These are phyloP conservation scores for Hedya salicella DNA, from an alignment of 2,888 invertebrate genomes.

Conservation along the genomic window DNA sequence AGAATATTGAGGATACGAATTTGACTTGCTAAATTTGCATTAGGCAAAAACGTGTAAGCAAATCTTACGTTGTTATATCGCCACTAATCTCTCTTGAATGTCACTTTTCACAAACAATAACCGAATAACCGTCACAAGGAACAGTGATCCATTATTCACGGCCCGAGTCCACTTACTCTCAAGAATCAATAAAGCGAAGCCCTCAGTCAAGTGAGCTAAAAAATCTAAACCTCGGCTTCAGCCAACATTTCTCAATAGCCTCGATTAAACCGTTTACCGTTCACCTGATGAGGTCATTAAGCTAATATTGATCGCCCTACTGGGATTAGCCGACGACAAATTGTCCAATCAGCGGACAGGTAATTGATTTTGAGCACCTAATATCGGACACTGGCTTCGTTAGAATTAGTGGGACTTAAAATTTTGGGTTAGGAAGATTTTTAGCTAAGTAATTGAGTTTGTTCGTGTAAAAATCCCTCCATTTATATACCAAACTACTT, in stretches of 20 bases:
- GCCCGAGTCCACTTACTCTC: not conserved
- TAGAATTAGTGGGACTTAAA: conserved; percentile 52
- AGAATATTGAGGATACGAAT: no score
- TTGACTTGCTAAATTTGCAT: no score
- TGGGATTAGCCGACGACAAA: conserved; percentile 83
- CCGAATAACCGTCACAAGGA: conserved; percentile 15
- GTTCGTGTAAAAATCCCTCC: not conserved
- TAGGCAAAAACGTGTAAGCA: no score
- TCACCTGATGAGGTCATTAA: conserved; percentile 78
- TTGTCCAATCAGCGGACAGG: conserved; percentile 84
- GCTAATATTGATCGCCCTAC: conserved; percentile 71
- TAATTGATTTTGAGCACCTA: conserved; percentile 85
- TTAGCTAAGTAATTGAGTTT: conserved; percentile 7
- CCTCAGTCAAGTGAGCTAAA: conserved; percentile 19
- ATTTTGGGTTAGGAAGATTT: conserved; percentile 48
- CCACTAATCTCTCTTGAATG: not conserved
- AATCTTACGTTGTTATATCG: not conserved
- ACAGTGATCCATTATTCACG: conserved; percentile 4
- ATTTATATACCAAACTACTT: not conserved
- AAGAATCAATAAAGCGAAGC: conserved; percentile 1
- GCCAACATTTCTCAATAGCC: conserved; percentile 45
- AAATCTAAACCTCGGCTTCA: conserved; percentile 33
- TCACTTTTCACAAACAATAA: conserved; percentile 10
- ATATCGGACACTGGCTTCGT: conserved; percentile 59
- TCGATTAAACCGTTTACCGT: conserved; percentile 44